Evolutionary conservation across 2,113 vertebrate genomes (phyloP).

Genomic region (human (Homo sapiens)): DNA sequence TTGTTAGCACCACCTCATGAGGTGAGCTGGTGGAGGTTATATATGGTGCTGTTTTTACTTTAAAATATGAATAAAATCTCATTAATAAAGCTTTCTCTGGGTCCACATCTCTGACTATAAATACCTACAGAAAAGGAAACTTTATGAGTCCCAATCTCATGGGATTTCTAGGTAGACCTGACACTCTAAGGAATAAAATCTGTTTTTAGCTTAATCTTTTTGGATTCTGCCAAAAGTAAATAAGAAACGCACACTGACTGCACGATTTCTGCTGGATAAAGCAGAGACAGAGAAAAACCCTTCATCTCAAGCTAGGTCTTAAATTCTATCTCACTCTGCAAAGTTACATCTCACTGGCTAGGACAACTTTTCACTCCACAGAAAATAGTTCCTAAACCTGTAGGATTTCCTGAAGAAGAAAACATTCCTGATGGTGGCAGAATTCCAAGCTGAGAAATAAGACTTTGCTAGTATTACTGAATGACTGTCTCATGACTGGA

Average conservation of each 20-base stretch:
- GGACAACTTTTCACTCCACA: background rate
- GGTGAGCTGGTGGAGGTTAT: background rate
- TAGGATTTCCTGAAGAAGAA: constrained; percentile 11
- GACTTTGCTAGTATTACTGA: background rate
- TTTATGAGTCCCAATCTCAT: background rate
- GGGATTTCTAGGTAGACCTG: background rate
- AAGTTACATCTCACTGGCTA: background rate
- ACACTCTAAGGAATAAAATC: constrained; percentile 31
- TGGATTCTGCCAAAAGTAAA: constrained; percentile 27
- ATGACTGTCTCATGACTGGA: background rate
- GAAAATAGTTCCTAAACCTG: background rate
- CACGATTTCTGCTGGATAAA: background rate
- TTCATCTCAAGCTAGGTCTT: background rate
- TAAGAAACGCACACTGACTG: background rate
- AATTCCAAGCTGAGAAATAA: constrained; percentile 11
- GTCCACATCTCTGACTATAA: background rate
- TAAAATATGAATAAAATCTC: background rate
- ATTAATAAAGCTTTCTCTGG: background rate
- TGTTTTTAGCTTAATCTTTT: constrained; percentile 3
- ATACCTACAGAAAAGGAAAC: background rate
- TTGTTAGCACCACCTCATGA: background rate
- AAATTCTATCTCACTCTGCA: background rate
- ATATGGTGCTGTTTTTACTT: background rate
- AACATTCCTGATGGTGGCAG: background rate
- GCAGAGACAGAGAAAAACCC: background rate